These are phyloP conservation scores for Synanthedon andrenaeformis DNA, from an alignment of 2,888 invertebrate genomes.

Conservation along the genomic window DNA sequence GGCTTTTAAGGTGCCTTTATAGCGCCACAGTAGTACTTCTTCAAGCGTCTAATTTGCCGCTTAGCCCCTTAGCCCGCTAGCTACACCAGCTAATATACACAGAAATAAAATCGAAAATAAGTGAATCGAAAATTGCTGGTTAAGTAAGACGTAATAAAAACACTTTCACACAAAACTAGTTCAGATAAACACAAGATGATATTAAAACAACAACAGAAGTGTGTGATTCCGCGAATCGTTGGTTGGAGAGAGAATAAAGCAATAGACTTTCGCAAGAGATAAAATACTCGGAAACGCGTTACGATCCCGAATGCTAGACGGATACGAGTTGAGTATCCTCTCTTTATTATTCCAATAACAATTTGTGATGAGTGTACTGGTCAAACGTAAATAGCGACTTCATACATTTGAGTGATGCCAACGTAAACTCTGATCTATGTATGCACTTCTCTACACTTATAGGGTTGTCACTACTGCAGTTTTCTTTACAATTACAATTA, in stretches of 20 bases:
- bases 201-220: slow-evolving; percentile 54
- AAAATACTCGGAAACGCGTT: slow-evolving; percentile 52
- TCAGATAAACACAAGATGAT: slow-evolving; percentile 59
- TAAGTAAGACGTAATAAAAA: background rate
- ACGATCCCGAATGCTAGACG: slow-evolving; percentile 51
- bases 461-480: slow-evolving; percentile 30
- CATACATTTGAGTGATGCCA: slow-evolving; percentile 68
- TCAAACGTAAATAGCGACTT: slow-evolving; percentile 69
- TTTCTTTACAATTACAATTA: no score
- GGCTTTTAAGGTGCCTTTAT: no score
- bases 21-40: no score
- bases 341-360: slow-evolving; percentile 71
- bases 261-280: slow-evolving; percentile 58
- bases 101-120: no score
- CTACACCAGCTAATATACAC: no score
- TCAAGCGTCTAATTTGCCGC: no score
- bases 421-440: slow-evolving; percentile 59
- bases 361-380: slow-evolving; percentile 69
- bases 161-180: slow-evolving; percentile 24
- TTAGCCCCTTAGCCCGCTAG: no score
- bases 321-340: slow-evolving; percentile 49
- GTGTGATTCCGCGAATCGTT: slow-evolving; percentile 49
- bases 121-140: background rate
- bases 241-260: slow-evolving; percentile 44
- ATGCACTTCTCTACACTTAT: slow-evolving; percentile 42